Percentiles rank a stretch among this genome's conserved stretches.
phyloP scores from a whole-genome alignment of 2,113 vertebrate genomes.

The Percopsis transmontana region DNA sequence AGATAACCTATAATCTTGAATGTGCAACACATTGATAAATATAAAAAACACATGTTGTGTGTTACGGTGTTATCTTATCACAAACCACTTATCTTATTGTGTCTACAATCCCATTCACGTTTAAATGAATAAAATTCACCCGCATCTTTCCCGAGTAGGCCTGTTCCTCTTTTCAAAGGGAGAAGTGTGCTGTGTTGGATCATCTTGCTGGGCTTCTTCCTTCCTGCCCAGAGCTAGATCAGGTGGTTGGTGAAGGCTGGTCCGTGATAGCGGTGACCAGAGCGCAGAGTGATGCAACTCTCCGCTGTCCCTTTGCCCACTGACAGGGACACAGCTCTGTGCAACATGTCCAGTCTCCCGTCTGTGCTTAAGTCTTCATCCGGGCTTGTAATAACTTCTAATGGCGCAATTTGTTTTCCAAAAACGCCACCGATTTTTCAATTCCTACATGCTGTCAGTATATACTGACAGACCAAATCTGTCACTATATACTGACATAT shows the following conservation, averaged over 20 bases:
- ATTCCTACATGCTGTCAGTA: too few relatives aligned
- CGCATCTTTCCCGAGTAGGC: background rate
- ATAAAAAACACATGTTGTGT: background rate
- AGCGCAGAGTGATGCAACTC: conserved; percentile 56
- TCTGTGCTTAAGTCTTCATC: conserved; percentile 4
- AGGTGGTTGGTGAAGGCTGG: conserved; percentile 70
- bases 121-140: conserved; percentile 1
- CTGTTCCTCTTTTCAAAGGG: conserved; percentile 66
- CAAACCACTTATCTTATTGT: background rate
- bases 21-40: background rate
- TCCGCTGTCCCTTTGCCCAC: conserved; percentile 31
- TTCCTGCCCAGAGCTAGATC: conserved; percentile 81
- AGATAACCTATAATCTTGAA: too few relatives aligned
- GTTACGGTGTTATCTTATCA: conserved; percentile 3
- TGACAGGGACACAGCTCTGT: background rate
- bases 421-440: too few relatives aligned
- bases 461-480: too few relatives aligned
- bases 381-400: background rate
- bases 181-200: conserved; percentile 58
- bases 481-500: too few relatives aligned
- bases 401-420: too few relatives aligned
- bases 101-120: conserved; percentile 1
- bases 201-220: conserved; percentile 62
- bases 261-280: conserved; percentile 52
- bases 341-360: background rate